Conservation (phyloP, 2,888 invertebrate species). For the Harpagoxenus sublaevis region DNA sequence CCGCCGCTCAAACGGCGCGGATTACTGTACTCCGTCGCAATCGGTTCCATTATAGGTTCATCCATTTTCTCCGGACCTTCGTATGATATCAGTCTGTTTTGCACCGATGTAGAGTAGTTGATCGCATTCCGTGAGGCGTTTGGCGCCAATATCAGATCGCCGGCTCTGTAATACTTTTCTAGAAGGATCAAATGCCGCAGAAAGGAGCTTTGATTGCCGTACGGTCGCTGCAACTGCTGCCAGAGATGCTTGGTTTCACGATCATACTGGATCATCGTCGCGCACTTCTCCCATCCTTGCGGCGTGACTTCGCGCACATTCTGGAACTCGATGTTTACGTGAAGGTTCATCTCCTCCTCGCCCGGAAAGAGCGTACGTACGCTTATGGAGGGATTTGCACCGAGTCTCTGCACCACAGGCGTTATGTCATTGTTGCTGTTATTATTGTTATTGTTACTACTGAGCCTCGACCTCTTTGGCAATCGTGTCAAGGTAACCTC, state of each 20-base stretch:
- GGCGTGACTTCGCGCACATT: slow-evolving; percentile 92
- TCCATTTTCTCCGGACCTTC: slow-evolving; percentile 87
- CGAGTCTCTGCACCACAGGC: slow-evolving; percentile 90
- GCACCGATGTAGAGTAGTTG: slow-evolving; percentile 93
- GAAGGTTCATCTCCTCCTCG: slow-evolving; percentile 93
- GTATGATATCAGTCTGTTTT: slow-evolving; percentile 92
- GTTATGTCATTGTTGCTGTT: slow-evolving; percentile 88
- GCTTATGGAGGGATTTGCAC: slow-evolving; percentile 93
- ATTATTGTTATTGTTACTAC: neutral
- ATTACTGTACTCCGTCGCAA: slow-evolving; percentile 79
- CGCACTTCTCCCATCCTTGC: slow-evolving; percentile 94
- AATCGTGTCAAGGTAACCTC: slow-evolving; percentile 89
- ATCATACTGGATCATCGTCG: slow-evolving; percentile 93
- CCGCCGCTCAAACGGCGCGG: slow-evolving; percentile 83
- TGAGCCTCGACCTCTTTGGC: slow-evolving; percentile 83
- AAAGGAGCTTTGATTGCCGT: slow-evolving; percentile 95
- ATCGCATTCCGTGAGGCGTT: slow-evolving; percentile 92
- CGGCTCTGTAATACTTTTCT: slow-evolving; percentile 94
- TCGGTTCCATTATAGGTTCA: slow-evolving; percentile 82
- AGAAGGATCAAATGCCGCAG: slow-evolving; percentile 92
- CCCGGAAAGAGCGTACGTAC: slow-evolving; percentile 94
- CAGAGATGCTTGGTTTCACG: slow-evolving; percentile 93
- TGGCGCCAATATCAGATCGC: slow-evolving; percentile 91
- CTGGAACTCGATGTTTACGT: slow-evolving; percentile 92
- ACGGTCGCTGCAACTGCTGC: slow-evolving; percentile 94